phyloP scores from a whole-genome alignment of 53 echinoderm and acorn worm species.

The Paelopatides confundens region DNA sequence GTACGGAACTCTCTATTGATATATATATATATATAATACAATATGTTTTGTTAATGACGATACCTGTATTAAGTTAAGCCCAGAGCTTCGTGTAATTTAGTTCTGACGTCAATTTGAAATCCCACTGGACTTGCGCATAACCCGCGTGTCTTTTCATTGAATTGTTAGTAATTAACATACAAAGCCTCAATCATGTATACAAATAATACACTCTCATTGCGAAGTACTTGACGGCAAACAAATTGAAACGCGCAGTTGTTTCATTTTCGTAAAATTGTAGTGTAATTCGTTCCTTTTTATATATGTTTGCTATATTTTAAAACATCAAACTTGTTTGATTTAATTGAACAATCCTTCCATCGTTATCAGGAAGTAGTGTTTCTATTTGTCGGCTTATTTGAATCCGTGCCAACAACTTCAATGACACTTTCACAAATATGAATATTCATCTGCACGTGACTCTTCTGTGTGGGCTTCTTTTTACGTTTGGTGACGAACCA shows the following conservation, averaged over 20 bases:
- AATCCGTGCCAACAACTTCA: constrained; percentile 21
- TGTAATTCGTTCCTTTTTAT: no score
- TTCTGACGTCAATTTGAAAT: not conserved
- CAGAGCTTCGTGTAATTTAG: not conserved
- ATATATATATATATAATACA: not conserved
- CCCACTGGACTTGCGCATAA: constrained; percentile 19
- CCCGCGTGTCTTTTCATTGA: not conserved
- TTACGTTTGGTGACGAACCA: not conserved
- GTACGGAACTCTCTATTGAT: no score
- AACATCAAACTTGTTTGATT: no score
- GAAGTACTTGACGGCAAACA: no score
- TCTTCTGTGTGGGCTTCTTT: not conserved
- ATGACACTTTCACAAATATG: constrained; percentile 22
- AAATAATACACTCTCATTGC: no score
- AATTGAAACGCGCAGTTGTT: no score
- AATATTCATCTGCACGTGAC: constrained; percentile 28
- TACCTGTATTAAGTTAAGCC: no score
- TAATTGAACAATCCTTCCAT: no score
- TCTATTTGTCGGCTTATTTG: not conserved
- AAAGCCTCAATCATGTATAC: not conserved
- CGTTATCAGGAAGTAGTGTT: no score
- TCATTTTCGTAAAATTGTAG: no score
- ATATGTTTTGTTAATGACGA: no score
- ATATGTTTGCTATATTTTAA: no score
- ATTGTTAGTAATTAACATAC: not conserved